Base-by-base conservation (phyloP, 2,888 invertebrate species). In the Empis stercorea region DNA sequence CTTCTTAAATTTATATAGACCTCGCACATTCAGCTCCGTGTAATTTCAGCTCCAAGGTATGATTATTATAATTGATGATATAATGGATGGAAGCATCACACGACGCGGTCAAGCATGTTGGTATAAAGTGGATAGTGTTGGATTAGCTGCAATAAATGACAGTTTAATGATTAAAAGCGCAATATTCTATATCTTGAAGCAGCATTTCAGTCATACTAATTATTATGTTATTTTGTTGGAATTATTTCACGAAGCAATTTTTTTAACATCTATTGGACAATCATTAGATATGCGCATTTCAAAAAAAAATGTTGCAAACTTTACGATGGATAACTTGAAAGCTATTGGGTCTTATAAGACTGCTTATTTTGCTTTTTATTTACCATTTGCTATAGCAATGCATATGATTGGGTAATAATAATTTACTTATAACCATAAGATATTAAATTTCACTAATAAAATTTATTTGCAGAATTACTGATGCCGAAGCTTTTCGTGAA, bases 331-430 rank as follows among this genome's bases (percentile, higher is more conserved):
- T 48, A 80, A 83, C 58, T 95, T 94, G 65, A 81, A 82, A 61
- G 74, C 84, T 0, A 91, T 96, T 59, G 87, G 87, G 6, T 87
- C 87, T 59, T 91, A 91, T 68, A 95, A 94, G 72, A 92, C 92
- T 5, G 83, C 89, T 0, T 92, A 87, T 70, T 96, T 97, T 70
- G 84, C 94, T 0, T 95, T 94, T 72, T 86, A 89, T 66, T 76
- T 95, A 64, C 97, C 99, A 2, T 81, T 96, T 23, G 81, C 86
- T 13, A 63, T 87, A 49, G 92, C 91, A 3, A 83, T 99, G 79
- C 79, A 87, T 60, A 80, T 96, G 76, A 80, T 86, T 53, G 83
- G 84, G 65, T 75, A 64, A 49, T 9, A 16, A 38, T 30, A 1
- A 16, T 15, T 4, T 45, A 9, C 42, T 43, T 40, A 41, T 30